Evolutionary conservation across 2,888 invertebrate species (phyloP).

Genomic region (Phoronis australis): DNA sequence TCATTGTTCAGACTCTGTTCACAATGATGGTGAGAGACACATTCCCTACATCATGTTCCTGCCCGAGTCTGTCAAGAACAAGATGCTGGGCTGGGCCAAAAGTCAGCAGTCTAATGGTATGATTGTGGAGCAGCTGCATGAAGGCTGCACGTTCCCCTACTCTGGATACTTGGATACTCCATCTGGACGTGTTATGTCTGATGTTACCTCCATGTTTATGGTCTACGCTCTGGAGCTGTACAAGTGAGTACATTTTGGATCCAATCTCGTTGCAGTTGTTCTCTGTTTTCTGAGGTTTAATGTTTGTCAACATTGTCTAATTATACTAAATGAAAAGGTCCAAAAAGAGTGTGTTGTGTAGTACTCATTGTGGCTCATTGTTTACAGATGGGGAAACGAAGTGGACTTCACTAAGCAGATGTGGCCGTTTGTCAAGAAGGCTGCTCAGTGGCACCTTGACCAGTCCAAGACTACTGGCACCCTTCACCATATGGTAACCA

Average conservation of each 20-base stretch:
- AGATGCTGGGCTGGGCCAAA: constrained; percentile 4
- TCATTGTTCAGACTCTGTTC: constrained; percentile 4
- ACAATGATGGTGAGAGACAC: constrained; percentile 6
- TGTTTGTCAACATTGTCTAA: no score
- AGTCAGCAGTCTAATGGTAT: constrained; percentile 3
- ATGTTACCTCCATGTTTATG: constrained; percentile 4
- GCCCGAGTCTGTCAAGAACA: constrained; percentile 1
- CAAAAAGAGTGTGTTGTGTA: no score
- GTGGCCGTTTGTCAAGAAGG: not conserved
- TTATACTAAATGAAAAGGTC: no score
- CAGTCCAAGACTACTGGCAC: not conserved
- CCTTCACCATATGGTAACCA: constrained; percentile 1
- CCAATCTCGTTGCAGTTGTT: no score
- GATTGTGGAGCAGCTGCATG: constrained; percentile 1
- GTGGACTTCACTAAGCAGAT: constrained; percentile 1
- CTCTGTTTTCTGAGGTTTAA: no score
- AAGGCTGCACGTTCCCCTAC: not conserved
- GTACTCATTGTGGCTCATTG: no score
- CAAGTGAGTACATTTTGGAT: no score
- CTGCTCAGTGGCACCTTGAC: constrained; percentile 2
- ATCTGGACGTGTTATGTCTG: constrained; percentile 1
- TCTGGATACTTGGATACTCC: not conserved
- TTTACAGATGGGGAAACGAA: constrained; percentile 1
- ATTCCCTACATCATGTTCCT: constrained; percentile 3
- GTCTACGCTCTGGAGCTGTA: constrained; percentile 3